phyloP scores from a whole-genome alignment of 2,888 invertebrate genomes.

The Macaria liturata region DNA sequence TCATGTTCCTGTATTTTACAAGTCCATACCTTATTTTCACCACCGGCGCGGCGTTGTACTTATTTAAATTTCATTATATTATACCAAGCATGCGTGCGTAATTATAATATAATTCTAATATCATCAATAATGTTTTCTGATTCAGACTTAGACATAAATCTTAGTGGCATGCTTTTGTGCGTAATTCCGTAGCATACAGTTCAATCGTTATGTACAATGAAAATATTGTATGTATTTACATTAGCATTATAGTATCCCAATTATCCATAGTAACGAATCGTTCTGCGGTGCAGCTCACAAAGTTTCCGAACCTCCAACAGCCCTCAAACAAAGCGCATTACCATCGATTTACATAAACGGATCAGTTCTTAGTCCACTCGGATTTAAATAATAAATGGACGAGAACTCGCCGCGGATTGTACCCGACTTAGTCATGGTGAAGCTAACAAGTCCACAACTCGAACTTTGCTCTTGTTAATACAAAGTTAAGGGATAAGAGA shows the following conservation, averaged over 20 bases:
- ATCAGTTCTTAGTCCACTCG: slow-evolving; percentile 60
- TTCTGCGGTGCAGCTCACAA: slow-evolving; percentile 22
- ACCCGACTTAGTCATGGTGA: slow-evolving; percentile 15
- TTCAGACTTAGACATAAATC: too few species aligned
- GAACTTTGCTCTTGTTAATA: slow-evolving; percentile 9
- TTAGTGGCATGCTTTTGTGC: too few species aligned
- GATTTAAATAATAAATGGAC: slow-evolving; percentile 69
- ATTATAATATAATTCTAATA: too few species aligned
- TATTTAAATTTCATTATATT: too few species aligned
- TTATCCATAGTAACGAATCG: slow-evolving; percentile 4
- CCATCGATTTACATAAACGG: slow-evolving; percentile 71
- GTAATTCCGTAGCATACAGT: too few species aligned
- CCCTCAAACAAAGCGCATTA: slow-evolving; percentile 54
- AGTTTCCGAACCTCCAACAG: slow-evolving; percentile 35
- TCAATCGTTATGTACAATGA: too few species aligned
- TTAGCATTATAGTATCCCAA: too few species aligned
- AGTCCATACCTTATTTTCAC: too few species aligned
- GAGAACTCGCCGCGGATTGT: slow-evolving; percentile 37
- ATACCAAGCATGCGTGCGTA: too few species aligned
- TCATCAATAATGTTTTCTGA: too few species aligned
- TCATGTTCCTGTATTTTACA: neutral
- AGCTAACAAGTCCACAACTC: slow-evolving; percentile 20
- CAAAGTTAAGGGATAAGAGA: slow-evolving; percentile 10
- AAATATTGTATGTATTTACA: too few species aligned
- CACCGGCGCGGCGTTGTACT: too few species aligned